These are phyloP conservation scores for Cerastis leucographa DNA, from an alignment of 2,888 invertebrate species.

Conservation along the genomic window DNA sequence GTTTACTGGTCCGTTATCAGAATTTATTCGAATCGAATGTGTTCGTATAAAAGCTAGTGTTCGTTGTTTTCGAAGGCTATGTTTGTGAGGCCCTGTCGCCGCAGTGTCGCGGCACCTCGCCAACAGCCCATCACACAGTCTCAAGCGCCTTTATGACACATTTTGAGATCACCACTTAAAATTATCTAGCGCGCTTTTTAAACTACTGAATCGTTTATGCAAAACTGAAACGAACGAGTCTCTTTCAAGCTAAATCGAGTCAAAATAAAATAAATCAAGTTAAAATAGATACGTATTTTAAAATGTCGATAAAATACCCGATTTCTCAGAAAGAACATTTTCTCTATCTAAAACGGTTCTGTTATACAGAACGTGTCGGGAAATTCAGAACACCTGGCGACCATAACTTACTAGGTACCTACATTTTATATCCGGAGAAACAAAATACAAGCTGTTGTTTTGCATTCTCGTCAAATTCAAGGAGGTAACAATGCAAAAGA, in stretches of 20 bases:
- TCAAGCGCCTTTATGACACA: slow-evolving; percentile 46
- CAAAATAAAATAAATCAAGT: too few relatives aligned
- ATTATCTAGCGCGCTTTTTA: slow-evolving; percentile 23
- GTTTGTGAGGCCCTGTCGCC: slow-evolving; percentile 70
- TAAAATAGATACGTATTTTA: slow-evolving; percentile 26
- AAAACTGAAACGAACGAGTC: not conserved
- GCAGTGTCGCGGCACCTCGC: slow-evolving; percentile 80
- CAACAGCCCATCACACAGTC: slow-evolving; percentile 70
- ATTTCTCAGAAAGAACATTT: slow-evolving; percentile 30
- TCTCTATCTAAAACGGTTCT: slow-evolving; percentile 37
- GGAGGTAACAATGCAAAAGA: too few relatives aligned
- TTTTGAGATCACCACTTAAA: slow-evolving; percentile 51
- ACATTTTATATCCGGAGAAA: slow-evolving; percentile 75
- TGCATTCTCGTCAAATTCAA: too few relatives aligned
- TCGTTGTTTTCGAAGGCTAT: slow-evolving; percentile 74
- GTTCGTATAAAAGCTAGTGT: slow-evolving; percentile 71
- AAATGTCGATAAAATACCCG: slow-evolving; percentile 37
- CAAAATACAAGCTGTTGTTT: slow-evolving; percentile 62
- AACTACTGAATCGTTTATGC: not conserved
- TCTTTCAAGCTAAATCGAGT: slow-evolving; percentile 2
- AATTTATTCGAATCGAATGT: slow-evolving; percentile 54
- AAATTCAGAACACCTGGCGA: slow-evolving; percentile 70
- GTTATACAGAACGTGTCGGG: slow-evolving; percentile 47
- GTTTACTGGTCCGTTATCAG: slow-evolving; percentile 45
- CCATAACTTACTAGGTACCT: slow-evolving; percentile 70